Evolutionary conservation across 2,888 invertebrate genomes (phyloP).

Genomic region (Lumbricus terrestris): DNA sequence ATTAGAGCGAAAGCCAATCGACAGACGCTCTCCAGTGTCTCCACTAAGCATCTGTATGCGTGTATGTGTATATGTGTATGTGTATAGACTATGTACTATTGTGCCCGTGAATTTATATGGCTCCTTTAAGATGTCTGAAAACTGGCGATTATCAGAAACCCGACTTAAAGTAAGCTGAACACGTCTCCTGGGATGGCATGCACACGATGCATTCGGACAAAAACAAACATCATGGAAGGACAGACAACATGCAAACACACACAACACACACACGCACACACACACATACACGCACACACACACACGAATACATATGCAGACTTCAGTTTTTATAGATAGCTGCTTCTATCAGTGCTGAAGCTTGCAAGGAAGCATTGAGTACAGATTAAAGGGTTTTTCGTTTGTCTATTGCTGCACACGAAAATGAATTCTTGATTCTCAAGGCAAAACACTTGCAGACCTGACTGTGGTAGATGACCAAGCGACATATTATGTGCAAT

Average conservation of each 20-base stretch:
- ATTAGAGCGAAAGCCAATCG: background rate
- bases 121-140: background rate
- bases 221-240: too few species aligned
- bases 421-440: background rate
- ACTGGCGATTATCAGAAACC: background rate
- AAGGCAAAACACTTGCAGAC: background rate
- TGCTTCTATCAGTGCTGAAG: too few species aligned
- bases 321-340: background rate
- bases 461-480: background rate
- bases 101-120: background rate
- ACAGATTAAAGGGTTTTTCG: too few species aligned
- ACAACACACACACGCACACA: background rate
- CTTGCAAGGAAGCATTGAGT: background rate
- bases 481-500: too few species aligned
- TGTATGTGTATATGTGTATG: too few species aligned
- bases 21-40: background rate
- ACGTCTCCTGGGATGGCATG: background rate
- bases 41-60: background rate
- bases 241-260: too few species aligned
- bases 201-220: background rate
- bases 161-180: background rate
- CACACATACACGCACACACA: too few species aligned
- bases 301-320: background rate
- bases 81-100: too few species aligned
- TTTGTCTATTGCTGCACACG: background rate